Evolutionary conservation across 2,113 vertebrate species (phyloP).

Genomic region (Cichladusa arquata): DNA sequence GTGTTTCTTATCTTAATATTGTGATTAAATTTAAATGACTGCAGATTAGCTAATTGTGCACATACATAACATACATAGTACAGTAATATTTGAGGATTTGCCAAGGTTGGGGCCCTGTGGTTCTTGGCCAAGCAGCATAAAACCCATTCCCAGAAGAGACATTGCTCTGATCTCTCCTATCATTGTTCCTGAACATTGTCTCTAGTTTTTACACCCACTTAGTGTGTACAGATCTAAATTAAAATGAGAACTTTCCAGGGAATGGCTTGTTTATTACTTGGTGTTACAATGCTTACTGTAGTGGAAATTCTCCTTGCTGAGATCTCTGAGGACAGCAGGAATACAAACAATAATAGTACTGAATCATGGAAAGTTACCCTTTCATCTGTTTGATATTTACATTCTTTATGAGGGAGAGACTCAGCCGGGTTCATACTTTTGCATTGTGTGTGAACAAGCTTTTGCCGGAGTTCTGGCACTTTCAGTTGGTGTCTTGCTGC

Average conservation of each 20-base stretch:
- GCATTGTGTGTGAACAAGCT: not conserved
- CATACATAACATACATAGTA: not conserved
- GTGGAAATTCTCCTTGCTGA: slow-evolving; percentile 9
- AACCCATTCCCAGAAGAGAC: not conserved
- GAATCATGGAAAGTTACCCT: slow-evolving; percentile 14
- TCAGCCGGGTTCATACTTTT: not conserved
- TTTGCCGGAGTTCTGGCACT: not conserved
- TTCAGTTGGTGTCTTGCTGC: not conserved
- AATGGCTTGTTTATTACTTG: slow-evolving; percentile 22
- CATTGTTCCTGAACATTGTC: slow-evolving; percentile 3
- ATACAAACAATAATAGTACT: slow-evolving; percentile 34
- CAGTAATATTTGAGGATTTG: not conserved
- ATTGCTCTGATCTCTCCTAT: slow-evolving; percentile 5
- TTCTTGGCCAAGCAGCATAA: slow-evolving; percentile 1
- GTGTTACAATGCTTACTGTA: not conserved
- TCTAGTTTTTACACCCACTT: slow-evolving; percentile 11
- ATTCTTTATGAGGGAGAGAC: slow-evolving; percentile 53
- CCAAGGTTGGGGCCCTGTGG: not conserved
- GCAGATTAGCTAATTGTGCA: not conserved
- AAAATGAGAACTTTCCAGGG: slow-evolving; percentile 10
- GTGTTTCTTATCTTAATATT: slow-evolving; percentile 8
- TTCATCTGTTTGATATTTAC: slow-evolving; percentile 57
- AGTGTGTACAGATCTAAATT: not conserved
- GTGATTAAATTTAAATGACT: slow-evolving; percentile 25
- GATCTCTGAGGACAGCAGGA: slow-evolving; percentile 12